A percentile compares a stretch with the other conserved stretches of the same genome.
Conservation (phyloP, 1,140 invertebrate species). For the Elysia chlorotica region DNA sequence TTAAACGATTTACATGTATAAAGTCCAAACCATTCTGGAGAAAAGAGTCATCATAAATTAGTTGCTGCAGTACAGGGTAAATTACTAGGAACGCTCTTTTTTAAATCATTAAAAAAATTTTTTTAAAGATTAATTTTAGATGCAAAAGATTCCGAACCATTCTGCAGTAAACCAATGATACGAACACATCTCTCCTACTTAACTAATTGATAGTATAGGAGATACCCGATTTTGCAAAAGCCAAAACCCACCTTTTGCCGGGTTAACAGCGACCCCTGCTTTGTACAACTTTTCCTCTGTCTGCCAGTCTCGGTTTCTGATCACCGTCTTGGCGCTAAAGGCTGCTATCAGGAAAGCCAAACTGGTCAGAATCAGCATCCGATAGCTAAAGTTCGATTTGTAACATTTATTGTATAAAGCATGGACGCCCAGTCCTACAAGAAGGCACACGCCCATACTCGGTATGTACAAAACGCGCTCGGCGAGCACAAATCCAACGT, state of each 20-base stretch:
- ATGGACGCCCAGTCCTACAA: slow-evolving; percentile 70
- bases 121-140: too few species aligned
- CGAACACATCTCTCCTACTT: too few species aligned
- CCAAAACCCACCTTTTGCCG: slow-evolving; percentile 98
- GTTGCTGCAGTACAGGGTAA: too few species aligned
- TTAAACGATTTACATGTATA: too few species aligned
- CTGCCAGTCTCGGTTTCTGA: slow-evolving; percentile 87
- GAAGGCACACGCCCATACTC: slow-evolving; percentile 94
- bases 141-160: too few species aligned
- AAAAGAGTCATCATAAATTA: too few species aligned
- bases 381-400: slow-evolving; percentile 14
- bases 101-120: too few species aligned
- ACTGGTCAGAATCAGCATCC: slow-evolving; percentile 32
- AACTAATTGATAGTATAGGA: too few species aligned
- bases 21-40: too few species aligned
- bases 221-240: too few species aligned
- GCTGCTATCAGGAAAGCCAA: slow-evolving; percentile 69
- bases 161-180: too few species aligned
- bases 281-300: slow-evolving; percentile 92
- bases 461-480: slow-evolving; percentile 95
- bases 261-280: slow-evolving; percentile 89
- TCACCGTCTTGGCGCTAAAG: slow-evolving; percentile 78
- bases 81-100: too few species aligned
- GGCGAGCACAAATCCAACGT: slow-evolving; percentile 95
- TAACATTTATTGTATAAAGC: slow-evolving; percentile 32